phyloP scores from a whole-genome alignment of 1,140 invertebrate species.

The Littorina saxatilis region DNA sequence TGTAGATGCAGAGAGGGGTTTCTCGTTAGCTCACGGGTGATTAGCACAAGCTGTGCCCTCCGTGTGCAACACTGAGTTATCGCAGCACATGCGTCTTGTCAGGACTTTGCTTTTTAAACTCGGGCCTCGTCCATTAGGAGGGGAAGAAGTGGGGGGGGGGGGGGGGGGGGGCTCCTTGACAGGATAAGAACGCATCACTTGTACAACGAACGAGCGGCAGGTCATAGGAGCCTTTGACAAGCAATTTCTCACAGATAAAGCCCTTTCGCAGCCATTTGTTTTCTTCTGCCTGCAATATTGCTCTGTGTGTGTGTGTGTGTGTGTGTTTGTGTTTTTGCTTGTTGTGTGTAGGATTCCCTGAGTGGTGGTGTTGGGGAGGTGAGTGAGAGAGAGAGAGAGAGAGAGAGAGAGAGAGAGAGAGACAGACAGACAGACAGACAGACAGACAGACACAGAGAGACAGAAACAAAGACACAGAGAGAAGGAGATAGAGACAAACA shows the following conservation, averaged over 20 bases:
- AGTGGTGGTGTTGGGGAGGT: too few relatives aligned
- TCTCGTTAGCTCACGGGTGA: not conserved
- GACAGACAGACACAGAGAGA: too few relatives aligned
- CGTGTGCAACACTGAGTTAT: slow-evolving; percentile 16
- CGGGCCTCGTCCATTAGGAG: slow-evolving; percentile 15
- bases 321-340: too few relatives aligned
- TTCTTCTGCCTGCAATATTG: slow-evolving; percentile 27
- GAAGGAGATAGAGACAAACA: too few relatives aligned
- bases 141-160: too few relatives aligned
- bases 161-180: too few relatives aligned
- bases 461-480: too few relatives aligned
- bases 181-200: slow-evolving; percentile 31
- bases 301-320: too few relatives aligned
- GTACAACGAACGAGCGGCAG: slow-evolving; percentile 26
- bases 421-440: too few relatives aligned
- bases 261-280: not conserved
- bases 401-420: too few relatives aligned
- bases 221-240: slow-evolving; percentile 38
- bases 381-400: too few relatives aligned
- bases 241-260: slow-evolving; percentile 41
- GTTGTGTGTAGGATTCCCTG: too few relatives aligned
- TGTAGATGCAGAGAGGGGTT: not conserved
- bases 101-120: slow-evolving; percentile 23
- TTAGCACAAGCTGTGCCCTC: slow-evolving; percentile 8
- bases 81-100: slow-evolving; percentile 27